Evolutionary conservation across 2,888 invertebrate species (phyloP), one percentile per base, ranked within the genome.

Genomic region (Pristionchus japonicus): DNA sequence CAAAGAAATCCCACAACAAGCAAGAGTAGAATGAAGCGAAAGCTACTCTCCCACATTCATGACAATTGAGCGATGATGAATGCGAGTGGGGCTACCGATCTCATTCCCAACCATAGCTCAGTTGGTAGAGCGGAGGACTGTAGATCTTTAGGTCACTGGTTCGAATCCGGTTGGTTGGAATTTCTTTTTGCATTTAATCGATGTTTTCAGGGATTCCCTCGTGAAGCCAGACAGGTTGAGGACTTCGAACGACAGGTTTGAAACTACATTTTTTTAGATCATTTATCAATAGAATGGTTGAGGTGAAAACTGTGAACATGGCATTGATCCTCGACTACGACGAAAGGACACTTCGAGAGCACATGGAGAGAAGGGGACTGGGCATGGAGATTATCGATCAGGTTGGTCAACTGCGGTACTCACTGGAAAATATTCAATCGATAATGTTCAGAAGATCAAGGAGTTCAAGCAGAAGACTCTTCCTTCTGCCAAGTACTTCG

Each of bases 291-390:
- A 34, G 40, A 23, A 34, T 13, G 83, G 86, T 89, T 49, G 80
- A 92, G 90, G 91, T 90, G 57, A 91, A 90, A 89, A 88, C 90
- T 23, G 93, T 94, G 27, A 93, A 93, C 61, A 93, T 94, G 94
- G 94, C 94, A 0, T n/a, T 94, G 88, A 94, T 94, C 43, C 89
- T 94, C 47, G 94, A 94, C 87, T 94, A 94, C 89, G 94, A 94
- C 85, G 94, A 94, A 89, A 90, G 91, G 37, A 93, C 94, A 9
- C 90, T 94, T 11, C 89, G 93, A 86, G 90, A 91, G 31, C 94
- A 94, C 88, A 94, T 94, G 94, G 90, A 93, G 61, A 89, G 89
- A 27, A 87, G 92, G 15, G 93, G 93, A 17, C 89, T 93, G 57
- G 90, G 91, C 11, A 92, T 91, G 90, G 92, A 92, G 37, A 92